Evolutionary conservation across 1,140 invertebrate species (phyloP).

Genomic region (Cotesia vestalis): DNA sequence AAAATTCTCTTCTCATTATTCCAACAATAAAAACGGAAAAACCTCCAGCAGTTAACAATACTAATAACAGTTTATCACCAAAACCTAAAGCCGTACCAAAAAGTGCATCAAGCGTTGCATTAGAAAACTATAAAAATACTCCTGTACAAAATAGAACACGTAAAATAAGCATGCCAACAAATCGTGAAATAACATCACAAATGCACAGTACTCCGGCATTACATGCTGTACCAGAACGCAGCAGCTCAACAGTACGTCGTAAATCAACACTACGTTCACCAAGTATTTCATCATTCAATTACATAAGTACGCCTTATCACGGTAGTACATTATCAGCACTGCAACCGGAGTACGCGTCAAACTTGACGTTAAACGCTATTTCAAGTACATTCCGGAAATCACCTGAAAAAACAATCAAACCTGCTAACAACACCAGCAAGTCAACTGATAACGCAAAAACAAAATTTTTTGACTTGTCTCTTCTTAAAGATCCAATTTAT

Average conservation of each 20-base stretch:
- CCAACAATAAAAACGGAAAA: constrained; percentile 38
- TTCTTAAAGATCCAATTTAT: constrained; percentile 81
- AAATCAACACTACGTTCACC: constrained; percentile 72
- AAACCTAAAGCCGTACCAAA: constrained; percentile 53
- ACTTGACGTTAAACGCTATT: constrained; percentile 77
- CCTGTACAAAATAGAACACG: constrained; percentile 61
- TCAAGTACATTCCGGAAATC: constrained; percentile 66
- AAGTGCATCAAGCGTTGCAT: constrained; percentile 68
- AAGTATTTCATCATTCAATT: constrained; percentile 82
- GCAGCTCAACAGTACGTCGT: constrained; percentile 45
- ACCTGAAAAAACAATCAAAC: constrained; percentile 47
- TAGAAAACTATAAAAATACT: constrained; percentile 66
- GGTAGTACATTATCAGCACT: constrained; percentile 81
- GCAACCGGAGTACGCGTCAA: constrained; percentile 80
- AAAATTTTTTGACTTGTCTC: constrained; percentile 79
- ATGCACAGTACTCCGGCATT: constrained; percentile 70
- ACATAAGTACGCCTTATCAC: constrained; percentile 83
- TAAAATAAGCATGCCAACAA: constrained; percentile 67
- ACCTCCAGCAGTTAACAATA: constrained; percentile 24
- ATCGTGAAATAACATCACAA: constrained; percentile 65
- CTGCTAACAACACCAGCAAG: neutral
- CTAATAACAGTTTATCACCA: constrained; percentile 37
- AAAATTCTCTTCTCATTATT: constrained; percentile 37
- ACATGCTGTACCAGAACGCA: constrained; percentile 68
- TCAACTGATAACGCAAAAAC: constrained; percentile 60